These are phyloP conservation scores for Barypeithes pellucidus DNA, from an alignment of 2,888 invertebrate genomes.

Conservation along the genomic window DNA sequence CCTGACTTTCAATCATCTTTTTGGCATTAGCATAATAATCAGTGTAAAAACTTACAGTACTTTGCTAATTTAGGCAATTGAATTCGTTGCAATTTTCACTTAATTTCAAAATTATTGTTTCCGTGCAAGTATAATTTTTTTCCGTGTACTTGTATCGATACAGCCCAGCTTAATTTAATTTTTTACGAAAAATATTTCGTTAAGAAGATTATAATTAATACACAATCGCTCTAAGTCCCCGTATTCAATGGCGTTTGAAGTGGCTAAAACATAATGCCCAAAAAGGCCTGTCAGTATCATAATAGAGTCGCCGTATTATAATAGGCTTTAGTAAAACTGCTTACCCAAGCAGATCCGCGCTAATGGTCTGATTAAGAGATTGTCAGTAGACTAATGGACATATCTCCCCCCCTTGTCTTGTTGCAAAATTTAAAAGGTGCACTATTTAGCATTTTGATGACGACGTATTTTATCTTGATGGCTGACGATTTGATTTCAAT, in stretches of 20 bases:
- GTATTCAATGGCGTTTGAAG: conserved; percentile 60
- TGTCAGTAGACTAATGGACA: conserved; percentile 67
- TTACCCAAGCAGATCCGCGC: conserved; percentile 67
- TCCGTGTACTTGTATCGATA: too few relatives aligned
- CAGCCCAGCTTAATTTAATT: background rate
- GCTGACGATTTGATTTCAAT: too few relatives aligned
- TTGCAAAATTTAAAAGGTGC: conserved; percentile 42
- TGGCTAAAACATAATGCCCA: conserved; percentile 64
- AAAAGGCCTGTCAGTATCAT: conserved; percentile 63
- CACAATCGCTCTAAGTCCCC: conserved; percentile 50
- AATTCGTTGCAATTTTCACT: too few relatives aligned
- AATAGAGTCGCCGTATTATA: conserved; percentile 65
- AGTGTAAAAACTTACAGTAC: too few relatives aligned
- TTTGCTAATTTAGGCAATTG: too few relatives aligned
- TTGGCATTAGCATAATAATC: too few relatives aligned
- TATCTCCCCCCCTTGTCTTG: conserved; percentile 54
- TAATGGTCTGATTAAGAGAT: conserved; percentile 73
- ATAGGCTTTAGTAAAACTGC: conserved; percentile 69
- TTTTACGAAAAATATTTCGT: background rate
- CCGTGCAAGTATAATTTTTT: too few relatives aligned
- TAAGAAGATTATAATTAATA: conserved; percentile 36
- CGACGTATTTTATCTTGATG: background rate
- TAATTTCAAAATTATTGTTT: too few relatives aligned
- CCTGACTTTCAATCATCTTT: too few relatives aligned
- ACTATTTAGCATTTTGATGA: conserved; percentile 40